These are phyloP conservation scores for Calypte anna DNA, from an alignment of 2,113 vertebrate genomes.

Conservation along the genomic window DNA sequence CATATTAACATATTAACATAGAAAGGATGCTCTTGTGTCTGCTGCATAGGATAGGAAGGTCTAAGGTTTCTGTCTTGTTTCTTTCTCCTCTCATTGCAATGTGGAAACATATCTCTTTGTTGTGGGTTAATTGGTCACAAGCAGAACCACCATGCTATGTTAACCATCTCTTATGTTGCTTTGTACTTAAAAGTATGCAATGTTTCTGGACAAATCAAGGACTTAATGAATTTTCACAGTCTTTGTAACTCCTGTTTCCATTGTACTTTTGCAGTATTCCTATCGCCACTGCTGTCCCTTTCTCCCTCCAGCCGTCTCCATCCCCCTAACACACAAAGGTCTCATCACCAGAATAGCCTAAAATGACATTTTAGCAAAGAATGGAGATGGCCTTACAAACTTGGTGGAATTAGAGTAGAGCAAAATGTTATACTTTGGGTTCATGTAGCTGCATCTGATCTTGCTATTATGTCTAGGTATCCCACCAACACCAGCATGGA, in stretches of 20 bases:
- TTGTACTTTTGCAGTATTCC: background rate
- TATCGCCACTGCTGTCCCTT: background rate
- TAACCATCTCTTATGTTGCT: background rate
- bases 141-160: background rate
- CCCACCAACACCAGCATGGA: background rate
- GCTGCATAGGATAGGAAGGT: background rate
- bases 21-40: background rate
- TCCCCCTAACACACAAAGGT: background rate
- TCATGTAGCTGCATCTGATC: background rate
- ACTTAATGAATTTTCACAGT: background rate
- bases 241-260: background rate
- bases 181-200: background rate
- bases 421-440: background rate
- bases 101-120: background rate
- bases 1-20: background rate
- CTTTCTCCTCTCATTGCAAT: background rate
- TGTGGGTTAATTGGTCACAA: background rate
- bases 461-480: background rate
- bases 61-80: constrained; percentile 1
- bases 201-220: background rate
- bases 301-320: background rate
- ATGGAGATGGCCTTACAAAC: background rate
- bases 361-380: background rate
- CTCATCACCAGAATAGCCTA: background rate
- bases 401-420: background rate